These are phyloP conservation scores for Melopsittacus undulatus DNA, from an alignment of 2,797 vertebrate genomes.

Conservation along the genomic window DNA sequence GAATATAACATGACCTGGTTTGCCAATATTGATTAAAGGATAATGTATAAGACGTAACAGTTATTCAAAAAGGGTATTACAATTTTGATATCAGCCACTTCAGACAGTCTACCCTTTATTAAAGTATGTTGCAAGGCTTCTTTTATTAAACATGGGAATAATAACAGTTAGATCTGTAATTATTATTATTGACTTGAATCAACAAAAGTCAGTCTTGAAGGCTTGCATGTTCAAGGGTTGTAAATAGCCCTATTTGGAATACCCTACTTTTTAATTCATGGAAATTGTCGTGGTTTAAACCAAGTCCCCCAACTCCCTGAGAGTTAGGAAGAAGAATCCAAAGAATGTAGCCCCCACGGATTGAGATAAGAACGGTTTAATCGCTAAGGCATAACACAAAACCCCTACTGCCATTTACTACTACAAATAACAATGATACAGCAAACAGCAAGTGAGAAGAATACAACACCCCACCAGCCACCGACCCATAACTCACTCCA, in stretches of 20 bases:
- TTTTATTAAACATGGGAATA: conserved; percentile 12
- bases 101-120: neutral
- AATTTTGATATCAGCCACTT: neutral
- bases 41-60: neutral
- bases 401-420: too few relatives aligned
- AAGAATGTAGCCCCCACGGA: too few relatives aligned
- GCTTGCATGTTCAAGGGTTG: neutral
- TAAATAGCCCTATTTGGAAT: neutral
- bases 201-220: neutral
- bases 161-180: neutral
- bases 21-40: neutral
- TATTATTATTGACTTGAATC: neutral
- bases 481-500: too few relatives aligned
- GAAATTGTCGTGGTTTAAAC: too few relatives aligned
- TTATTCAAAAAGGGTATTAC: neutral
- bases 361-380: too few relatives aligned
- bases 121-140: neutral
- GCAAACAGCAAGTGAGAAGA: too few relatives aligned
- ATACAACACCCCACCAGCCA: too few relatives aligned
- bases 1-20: neutral
- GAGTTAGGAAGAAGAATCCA: too few relatives aligned
- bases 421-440: too few relatives aligned
- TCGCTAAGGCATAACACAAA: too few relatives aligned
- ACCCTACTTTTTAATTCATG: neutral
- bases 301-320: too few relatives aligned